A percentile compares a stretch with the other conserved stretches of the same genome.
These are phyloP conservation scores for Zoanthus gigantus DNA, from an alignment of 92 coral and sea anemone species.

Conservation along the genomic window DNA sequence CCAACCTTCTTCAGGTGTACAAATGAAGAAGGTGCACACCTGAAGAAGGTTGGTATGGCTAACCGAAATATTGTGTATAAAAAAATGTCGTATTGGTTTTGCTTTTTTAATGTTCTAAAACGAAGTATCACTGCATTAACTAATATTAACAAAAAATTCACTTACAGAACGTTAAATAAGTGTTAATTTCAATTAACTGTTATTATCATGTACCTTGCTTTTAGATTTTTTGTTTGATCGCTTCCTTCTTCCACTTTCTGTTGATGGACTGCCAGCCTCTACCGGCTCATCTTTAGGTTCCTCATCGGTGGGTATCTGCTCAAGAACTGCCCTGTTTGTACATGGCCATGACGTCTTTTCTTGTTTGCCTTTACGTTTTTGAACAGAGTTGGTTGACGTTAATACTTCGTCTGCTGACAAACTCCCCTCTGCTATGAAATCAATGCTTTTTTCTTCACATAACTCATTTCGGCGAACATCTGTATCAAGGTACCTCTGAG, in stretches of 20 bases:
- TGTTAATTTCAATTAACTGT: neutral
- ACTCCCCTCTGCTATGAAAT: neutral
- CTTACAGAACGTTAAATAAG: too few relatives aligned
- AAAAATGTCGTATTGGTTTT: too few relatives aligned
- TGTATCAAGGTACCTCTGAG: neutral
- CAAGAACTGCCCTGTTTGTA: conserved; percentile 25
- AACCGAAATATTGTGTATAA: too few relatives aligned
- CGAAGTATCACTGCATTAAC: too few relatives aligned
- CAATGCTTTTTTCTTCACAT: neutral
- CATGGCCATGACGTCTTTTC: conserved; percentile 17
- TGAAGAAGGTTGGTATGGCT: too few relatives aligned
- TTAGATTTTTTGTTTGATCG: conserved; percentile 2
- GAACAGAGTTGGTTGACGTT: conserved; percentile 9
- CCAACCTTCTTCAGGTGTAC: too few relatives aligned
- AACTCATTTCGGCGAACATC: neutral
- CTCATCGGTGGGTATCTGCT: conserved; percentile 41
- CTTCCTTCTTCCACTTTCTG: conserved; percentile 47
- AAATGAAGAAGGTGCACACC: too few relatives aligned
- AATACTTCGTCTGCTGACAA: neutral
- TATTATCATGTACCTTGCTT: conserved; percentile 5
- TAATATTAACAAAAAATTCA: neutral
- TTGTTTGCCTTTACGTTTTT: conserved; percentile 52
- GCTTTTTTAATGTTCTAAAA: too few relatives aligned
- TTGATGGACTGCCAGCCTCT: conserved; percentile 1
- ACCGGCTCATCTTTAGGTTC: neutral